These are phyloP conservation scores for Leucophenga varia DNA, from an alignment of 1,140 invertebrate species.

Conservation along the genomic window DNA sequence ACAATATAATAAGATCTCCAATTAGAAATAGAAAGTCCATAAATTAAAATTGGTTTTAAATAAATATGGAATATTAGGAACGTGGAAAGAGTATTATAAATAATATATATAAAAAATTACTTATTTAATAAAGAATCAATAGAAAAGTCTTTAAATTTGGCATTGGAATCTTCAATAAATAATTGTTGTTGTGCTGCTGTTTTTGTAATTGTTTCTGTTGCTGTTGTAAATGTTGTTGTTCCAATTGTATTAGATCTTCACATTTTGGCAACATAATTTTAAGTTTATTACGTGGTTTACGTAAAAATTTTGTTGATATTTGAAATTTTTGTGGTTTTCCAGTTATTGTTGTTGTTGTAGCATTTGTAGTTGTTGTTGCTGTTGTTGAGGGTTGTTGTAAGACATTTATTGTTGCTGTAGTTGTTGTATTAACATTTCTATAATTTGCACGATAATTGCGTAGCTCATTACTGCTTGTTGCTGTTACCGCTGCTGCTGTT, in stretches of 20 bases:
- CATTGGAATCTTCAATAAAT: conserved; percentile 47
- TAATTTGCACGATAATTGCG: conserved; percentile 32
- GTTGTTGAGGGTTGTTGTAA: not conserved
- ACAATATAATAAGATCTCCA: too few relatives aligned
- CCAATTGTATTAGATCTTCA: not conserved
- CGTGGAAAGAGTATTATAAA: too few relatives aligned
- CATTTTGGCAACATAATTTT: conserved; percentile 30
- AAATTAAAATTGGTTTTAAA: too few relatives aligned
- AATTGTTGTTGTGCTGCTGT: conserved; percentile 12
- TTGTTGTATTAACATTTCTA: conserved; percentile 12
- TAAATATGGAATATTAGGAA: too few relatives aligned
- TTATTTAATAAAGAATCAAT: conserved; percentile 55
- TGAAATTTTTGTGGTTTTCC: conserved; percentile 48
- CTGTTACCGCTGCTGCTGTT: not conserved
- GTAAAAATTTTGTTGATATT: conserved; percentile 51
- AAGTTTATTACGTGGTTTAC: conserved; percentile 48
- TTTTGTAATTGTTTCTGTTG: conserved; percentile 4
- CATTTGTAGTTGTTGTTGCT: conserved; percentile 5
- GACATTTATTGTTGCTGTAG: not conserved
- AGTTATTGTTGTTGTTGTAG: conserved; percentile 17
- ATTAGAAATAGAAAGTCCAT: too few relatives aligned
- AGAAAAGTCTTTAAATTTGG: conserved; percentile 56
- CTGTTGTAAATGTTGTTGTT: conserved; percentile 1
- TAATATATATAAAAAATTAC: conserved; percentile 9
- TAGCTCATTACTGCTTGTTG: not conserved